These are phyloP conservation scores for Cephonodes hylas DNA, from an alignment of 2,888 invertebrate species.

Conservation along the genomic window DNA sequence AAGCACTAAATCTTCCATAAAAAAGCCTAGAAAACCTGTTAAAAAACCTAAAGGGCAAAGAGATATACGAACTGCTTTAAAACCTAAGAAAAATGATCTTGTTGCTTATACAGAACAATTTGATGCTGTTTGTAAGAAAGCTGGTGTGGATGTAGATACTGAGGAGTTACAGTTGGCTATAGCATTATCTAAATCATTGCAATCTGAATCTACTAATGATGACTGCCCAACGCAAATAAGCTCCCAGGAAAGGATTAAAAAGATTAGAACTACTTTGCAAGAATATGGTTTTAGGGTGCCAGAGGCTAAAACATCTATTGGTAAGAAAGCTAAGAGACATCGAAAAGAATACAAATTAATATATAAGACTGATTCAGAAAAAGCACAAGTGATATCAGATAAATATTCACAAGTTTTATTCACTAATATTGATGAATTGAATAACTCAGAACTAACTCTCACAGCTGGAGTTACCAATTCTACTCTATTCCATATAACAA, in stretches of 20 bases:
- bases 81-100: conserved; percentile 59
- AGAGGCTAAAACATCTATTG: conserved; percentile 42
- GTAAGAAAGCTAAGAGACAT: conserved; percentile 38
- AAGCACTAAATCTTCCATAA: conserved; percentile 32
- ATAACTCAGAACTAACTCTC: conserved; percentile 18
- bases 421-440: conserved; percentile 31
- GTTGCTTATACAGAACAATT: conserved; percentile 63
- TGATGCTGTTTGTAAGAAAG: conserved; percentile 64
- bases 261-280: conserved; percentile 78
- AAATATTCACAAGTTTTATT: conserved; percentile 63
- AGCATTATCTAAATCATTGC: conserved; percentile 83
- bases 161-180: conserved; percentile 85
- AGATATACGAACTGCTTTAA: conserved; percentile 63
- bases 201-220: conserved; percentile 21
- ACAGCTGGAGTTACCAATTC: conserved; percentile 15
- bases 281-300: conserved; percentile 83
- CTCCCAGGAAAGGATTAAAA: conserved; percentile 52
- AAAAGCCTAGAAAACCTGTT: conserved; percentile 39
- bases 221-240: conserved; percentile 18
- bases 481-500: conserved; percentile 46
- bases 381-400: conserved; percentile 52
- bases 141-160: conserved; percentile 80
- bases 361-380: conserved; percentile 46
- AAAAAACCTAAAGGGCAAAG: conserved; percentile 59
- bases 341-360: conserved; percentile 58